A percentile compares a stretch with the other conserved stretches of the same genome.
Conservation (phyloP, 1,140 invertebrate genomes). For the Hyposmocoma kahamanoa region DNA sequence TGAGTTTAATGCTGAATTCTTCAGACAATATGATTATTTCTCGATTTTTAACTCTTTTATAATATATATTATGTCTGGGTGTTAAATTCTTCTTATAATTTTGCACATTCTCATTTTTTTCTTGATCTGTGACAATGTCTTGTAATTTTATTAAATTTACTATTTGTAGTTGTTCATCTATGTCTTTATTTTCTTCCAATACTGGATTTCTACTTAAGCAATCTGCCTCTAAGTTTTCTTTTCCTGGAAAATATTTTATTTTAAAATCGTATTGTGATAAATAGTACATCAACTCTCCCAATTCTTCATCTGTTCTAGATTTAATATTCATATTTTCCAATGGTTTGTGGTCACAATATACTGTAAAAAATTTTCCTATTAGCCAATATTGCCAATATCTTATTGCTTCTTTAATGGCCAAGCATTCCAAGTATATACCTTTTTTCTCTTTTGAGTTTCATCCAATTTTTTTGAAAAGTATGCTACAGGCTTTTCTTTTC, state of each 20-base stretch:
- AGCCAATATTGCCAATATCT: slow-evolving; percentile 28
- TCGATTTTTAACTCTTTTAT: slow-evolving; percentile 3
- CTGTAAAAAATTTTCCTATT: slow-evolving; percentile 35
- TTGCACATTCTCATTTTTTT: slow-evolving; percentile 14
- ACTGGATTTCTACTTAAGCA: slow-evolving; percentile 34
- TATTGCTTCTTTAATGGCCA: slow-evolving; percentile 23
- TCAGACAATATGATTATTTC: slow-evolving; percentile 13
- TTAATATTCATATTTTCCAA: slow-evolving; percentile 53
- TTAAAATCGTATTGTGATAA: slow-evolving; percentile 21
- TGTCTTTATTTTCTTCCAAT: slow-evolving; percentile 15
- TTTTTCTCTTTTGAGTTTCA: slow-evolving; percentile 22
- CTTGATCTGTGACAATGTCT: slow-evolving; percentile 19
- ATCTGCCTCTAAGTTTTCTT: slow-evolving; percentile 42
- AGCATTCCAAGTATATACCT: slow-evolving; percentile 26
- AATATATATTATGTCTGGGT: slow-evolving; percentile 18
- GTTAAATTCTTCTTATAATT: slow-evolving; percentile 10
- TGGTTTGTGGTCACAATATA: slow-evolving; percentile 53
- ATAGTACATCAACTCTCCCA: slow-evolving; percentile 19
- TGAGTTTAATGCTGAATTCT: slow-evolving; percentile 11
- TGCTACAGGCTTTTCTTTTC: slow-evolving; percentile 8
- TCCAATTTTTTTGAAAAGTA: slow-evolving; percentile 21
- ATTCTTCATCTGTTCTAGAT: slow-evolving; percentile 25
- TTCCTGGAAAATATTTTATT: slow-evolving; percentile 26
- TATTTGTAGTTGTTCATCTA: slow-evolving; percentile 19
- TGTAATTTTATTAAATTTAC: slow-evolving; percentile 19